phyloP scores from a whole-genome alignment of 1,140 invertebrate species.

The Drosophila pachea region DNA sequence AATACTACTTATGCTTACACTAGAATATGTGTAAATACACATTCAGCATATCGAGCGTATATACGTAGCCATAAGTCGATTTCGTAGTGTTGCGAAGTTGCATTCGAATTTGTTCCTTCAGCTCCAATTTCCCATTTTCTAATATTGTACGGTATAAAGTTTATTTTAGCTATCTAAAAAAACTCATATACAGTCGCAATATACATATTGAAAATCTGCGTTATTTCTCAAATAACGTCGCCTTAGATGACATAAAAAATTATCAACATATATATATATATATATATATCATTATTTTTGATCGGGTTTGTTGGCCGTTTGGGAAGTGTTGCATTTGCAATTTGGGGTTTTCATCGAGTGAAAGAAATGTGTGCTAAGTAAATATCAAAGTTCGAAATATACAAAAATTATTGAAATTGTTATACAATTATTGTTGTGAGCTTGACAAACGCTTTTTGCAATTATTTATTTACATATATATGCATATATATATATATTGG shows the following conservation, averaged over 20 bases:
- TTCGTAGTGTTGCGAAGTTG: slow-evolving; percentile 44
- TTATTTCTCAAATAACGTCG: slow-evolving; percentile 67
- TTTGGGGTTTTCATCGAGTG: slow-evolving; percentile 3
- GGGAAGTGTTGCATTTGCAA: slow-evolving; percentile 34
- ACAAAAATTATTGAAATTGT: slow-evolving; percentile 40
- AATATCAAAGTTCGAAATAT: slow-evolving; percentile 26
- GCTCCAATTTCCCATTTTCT: slow-evolving; percentile 50
- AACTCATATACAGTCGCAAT: slow-evolving; percentile 67
- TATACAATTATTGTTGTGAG: slow-evolving; percentile 43
- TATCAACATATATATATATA: slow-evolving; percentile 33
- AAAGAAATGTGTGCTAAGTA: slow-evolving; percentile 26
- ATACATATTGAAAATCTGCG: slow-evolving; percentile 55
- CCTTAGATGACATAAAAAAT: slow-evolving; percentile 43
- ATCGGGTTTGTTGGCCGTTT: slow-evolving; percentile 32
- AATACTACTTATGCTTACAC: slow-evolving; percentile 47
- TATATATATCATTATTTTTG: not conserved
- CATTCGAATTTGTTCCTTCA: slow-evolving; percentile 28
- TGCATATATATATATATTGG: not conserved
- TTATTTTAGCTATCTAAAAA: slow-evolving; percentile 71
- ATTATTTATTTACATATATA: too few relatives aligned
- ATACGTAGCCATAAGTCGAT: slow-evolving; percentile 50
- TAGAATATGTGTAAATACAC: slow-evolving; percentile 51
- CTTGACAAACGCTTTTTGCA: slow-evolving; percentile 24
- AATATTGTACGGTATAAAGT: slow-evolving; percentile 71
- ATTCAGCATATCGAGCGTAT: slow-evolving; percentile 70